Evolutionary conservation across 1,140 invertebrate species (phyloP).

Genomic region (Apis cerana): DNA sequence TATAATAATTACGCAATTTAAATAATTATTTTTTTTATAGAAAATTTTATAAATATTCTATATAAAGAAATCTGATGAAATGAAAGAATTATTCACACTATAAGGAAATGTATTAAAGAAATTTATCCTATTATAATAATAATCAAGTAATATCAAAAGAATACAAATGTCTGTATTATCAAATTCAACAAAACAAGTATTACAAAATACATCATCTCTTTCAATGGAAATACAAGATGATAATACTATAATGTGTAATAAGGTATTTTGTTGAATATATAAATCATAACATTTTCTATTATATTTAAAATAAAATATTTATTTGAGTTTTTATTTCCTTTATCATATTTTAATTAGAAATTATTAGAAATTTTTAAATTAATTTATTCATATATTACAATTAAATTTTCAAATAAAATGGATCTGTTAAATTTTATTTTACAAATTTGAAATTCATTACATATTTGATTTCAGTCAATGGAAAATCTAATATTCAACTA

Average conservation of each 20-base stretch:
- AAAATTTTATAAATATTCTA: not conserved
- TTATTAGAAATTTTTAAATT: not conserved
- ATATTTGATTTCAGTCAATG: slow-evolving; percentile 33
- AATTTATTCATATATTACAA: not conserved
- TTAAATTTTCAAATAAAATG: not conserved
- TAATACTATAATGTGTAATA: slow-evolving; percentile 51
- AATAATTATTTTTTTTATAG: slow-evolving; percentile 9
- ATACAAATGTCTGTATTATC: slow-evolving; percentile 60
- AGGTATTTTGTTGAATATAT: slow-evolving; percentile 10
- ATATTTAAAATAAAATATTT: not conserved
- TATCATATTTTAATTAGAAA: not conserved
- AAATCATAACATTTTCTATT: not conserved
- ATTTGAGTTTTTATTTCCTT: not conserved
- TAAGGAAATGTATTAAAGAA: slow-evolving; percentile 33
- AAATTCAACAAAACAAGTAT: slow-evolving; percentile 50
- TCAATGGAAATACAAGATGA: slow-evolving; percentile 53
- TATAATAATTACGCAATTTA: not conserved
- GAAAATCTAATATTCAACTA: slow-evolving; percentile 29
- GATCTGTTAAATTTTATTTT: slow-evolving; percentile 14
- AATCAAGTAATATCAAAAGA: slow-evolving; percentile 57
- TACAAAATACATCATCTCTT: slow-evolving; percentile 19
- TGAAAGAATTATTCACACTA: not conserved
- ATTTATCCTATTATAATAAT: slow-evolving; percentile 59
- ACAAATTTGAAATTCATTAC: slow-evolving; percentile 24
- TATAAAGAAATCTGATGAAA: not conserved